These are phyloP conservation scores for Catostylus mosaicus DNA, from an alignment of 30 jellyfish, hydroid and myxozoan genomes.

Conservation along the genomic window DNA sequence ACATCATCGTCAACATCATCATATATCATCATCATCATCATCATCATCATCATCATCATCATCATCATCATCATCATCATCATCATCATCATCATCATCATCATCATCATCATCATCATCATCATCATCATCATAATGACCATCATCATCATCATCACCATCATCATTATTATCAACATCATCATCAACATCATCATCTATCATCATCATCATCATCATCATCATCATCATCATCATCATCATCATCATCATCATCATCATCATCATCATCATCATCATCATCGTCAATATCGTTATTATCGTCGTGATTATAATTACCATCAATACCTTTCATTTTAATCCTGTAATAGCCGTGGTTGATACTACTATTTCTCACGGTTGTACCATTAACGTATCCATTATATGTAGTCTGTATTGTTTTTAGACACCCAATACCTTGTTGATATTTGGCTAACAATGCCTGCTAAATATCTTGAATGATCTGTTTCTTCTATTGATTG, in stretches of 20 bases:
- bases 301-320: not conserved
- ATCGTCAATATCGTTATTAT: not conserved
- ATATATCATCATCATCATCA: constrained; percentile 18
- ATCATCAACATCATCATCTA: constrained; percentile 17
- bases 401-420: not conserved
- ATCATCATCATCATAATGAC: no score
- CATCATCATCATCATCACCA: constrained; percentile 17
- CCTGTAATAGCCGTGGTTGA: no score
- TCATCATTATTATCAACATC: constrained; percentile 24
- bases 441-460: constrained; percentile 32
- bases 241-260: constrained; percentile 15
- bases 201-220: constrained; percentile 1
- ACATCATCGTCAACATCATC: no score
- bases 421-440: constrained; percentile 1
- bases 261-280: constrained; percentile 11
- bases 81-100: constrained; percentile 19
- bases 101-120: constrained; percentile 22
- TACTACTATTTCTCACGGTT: constrained; percentile 22
- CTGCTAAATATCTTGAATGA: constrained; percentile 7
- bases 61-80: constrained; percentile 16
- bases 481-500: not conserved
- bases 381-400: not conserved
- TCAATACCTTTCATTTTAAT: not conserved
- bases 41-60: constrained; percentile 1
- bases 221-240: constrained; percentile 18